Percentiles rank a stretch among this genome's conserved stretches.
phyloP scores from a whole-genome alignment of 2,888 invertebrate species.

The Tetanocera ferruginea region DNA sequence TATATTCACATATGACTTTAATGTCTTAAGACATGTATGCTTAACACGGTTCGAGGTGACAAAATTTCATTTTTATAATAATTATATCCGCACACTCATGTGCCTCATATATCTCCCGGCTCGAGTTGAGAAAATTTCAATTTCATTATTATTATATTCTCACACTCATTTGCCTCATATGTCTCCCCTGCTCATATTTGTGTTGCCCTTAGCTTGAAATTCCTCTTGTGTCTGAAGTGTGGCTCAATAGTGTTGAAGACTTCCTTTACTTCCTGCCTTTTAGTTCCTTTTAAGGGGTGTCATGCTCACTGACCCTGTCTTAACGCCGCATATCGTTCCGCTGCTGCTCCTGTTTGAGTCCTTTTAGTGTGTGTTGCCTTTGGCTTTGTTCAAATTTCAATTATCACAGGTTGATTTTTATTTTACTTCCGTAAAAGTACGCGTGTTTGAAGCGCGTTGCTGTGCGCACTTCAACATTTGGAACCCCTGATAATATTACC shows the following conservation, averaged over 20 bases:
- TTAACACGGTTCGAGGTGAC: not conserved
- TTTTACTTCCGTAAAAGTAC: not conserved
- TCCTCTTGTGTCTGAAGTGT: not conserved
- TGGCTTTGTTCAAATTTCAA: not conserved
- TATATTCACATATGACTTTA: no score
- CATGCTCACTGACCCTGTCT: not conserved
- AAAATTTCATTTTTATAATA: not conserved
- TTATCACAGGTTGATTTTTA: constrained; percentile 3
- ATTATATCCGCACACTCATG: not conserved
- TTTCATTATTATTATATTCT: not conserved
- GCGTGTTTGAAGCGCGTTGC: constrained; percentile 17
- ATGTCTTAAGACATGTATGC: no score
- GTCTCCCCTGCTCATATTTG: not conserved
- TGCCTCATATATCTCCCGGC: not conserved
- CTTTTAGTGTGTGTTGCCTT: not conserved
- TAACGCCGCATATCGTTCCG: not conserved
- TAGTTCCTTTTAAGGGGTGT: constrained; percentile 5
- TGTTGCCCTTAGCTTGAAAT: not conserved
- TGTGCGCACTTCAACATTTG: not conserved
- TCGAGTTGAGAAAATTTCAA: not conserved
- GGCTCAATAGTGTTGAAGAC: not conserved
- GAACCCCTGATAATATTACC: not conserved
- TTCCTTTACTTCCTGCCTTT: not conserved
- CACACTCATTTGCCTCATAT: not conserved
- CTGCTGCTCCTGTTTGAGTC: not conserved